These are phyloP conservation scores for Xestia sexstrigata DNA, from an alignment of 2,888 invertebrate genomes.

Conservation along the genomic window DNA sequence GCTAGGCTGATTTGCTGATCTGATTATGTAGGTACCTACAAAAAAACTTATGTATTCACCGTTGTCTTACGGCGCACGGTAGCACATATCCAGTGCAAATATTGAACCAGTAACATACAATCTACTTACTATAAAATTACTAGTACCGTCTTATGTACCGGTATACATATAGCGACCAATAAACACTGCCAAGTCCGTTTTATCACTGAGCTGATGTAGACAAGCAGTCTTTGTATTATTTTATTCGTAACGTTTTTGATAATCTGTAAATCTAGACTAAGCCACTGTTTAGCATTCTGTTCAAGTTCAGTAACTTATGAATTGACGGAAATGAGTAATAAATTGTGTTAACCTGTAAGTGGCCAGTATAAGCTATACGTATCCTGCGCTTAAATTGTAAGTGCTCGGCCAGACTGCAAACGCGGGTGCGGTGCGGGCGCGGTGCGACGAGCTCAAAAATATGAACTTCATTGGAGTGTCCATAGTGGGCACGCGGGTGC, in stretches of 20 bases:
- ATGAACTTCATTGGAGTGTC: no score
- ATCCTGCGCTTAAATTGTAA: conserved; percentile 19
- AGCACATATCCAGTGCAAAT: conserved; percentile 45
- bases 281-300: conserved; percentile 17
- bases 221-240: conserved; percentile 8
- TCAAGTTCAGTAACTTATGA: conserved; percentile 26
- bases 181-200: conserved; percentile 52
- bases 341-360: not conserved
- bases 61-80: conserved; percentile 19
- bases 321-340: conserved; percentile 22
- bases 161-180: conserved; percentile 57
- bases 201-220: conserved; percentile 36
- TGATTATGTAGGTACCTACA: conserved; percentile 3
- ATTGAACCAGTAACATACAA: conserved; percentile 46
- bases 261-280: conserved; percentile 5
- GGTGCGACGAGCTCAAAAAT: no score
- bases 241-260: conserved; percentile 8
- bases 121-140: conserved; percentile 34
- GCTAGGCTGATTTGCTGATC: conserved; percentile 2
- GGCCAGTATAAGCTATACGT: not conserved
- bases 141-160: conserved; percentile 22
- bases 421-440: no score
- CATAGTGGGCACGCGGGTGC: no score
- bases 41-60: conserved; percentile 10
- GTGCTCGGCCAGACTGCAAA: no score